Base-by-base conservation (phyloP, 2,888 invertebrate genomes). In the Troides helena region DNA sequence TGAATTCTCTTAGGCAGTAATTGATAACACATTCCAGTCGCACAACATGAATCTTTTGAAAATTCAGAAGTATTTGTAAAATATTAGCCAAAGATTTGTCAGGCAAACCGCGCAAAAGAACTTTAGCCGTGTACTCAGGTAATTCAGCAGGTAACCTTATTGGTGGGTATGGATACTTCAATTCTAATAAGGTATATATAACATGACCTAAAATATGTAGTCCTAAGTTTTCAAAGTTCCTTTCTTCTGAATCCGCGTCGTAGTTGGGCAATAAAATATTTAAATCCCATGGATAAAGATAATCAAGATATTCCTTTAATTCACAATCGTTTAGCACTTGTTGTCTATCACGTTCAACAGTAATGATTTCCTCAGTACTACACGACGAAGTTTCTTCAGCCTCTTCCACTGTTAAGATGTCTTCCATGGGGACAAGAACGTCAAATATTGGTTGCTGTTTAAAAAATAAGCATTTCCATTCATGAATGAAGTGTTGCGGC, bases 391-490 rank as follows among this genome's bases (percentile, higher is more conserved):
- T 80, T 72, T 86, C 81, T 74, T 88, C 88, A 17, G 76, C 56
- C 2, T 77, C 81, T 6, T 74, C 74, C 53, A 88, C 86, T 76
- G 85, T 85, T 50, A 91, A 75, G 70, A 89, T 73, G 59, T 84
- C 80, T 78, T 93, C 91, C 63, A 88, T 81, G 21, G 93, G 89
- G 43, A 88, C 82, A 4, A 93, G 72, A 66, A 89, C 80, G 74
- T 93, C 93, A 76, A 94, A 92, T 70, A 95, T 92, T 6, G 94
- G 90, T 76, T 94, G 91, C 56, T 88, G 86, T 74, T 90, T 93
- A 61, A 90, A 84, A 78, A 94, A 95, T 61, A 95, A 82, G 25
- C 83, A 84, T 78, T 93, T 94, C 94, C 95, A 94, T 76, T 94
- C 92, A 64, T 90, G 88, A 77, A 93, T 89, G 71, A 93, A 87